Evolutionary conservation across 2,113 vertebrate genomes (phyloP), one percentile per base, ranked within the genome.

Genomic region (Scortum barcoo): DNA sequence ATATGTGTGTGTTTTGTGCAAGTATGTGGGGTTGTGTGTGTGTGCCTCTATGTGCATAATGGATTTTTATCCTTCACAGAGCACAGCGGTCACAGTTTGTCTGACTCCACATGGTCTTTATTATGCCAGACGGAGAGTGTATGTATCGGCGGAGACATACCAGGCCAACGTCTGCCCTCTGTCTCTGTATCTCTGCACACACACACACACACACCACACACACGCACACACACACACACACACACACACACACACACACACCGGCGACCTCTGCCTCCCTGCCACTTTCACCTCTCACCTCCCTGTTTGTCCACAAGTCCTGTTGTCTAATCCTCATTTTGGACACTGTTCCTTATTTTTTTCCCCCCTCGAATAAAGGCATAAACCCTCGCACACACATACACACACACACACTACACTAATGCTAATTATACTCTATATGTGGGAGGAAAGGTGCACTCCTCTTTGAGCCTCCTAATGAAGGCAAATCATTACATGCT

Each of bases 11-110:
- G 33, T 10, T 61, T 40, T 44, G 60, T 51, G 61, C 58, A 42
- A 40, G 68, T 60, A 20, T 57, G 2, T 24, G 38, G 40, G 28
- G 54, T 42, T 76, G 22, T 77, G 67, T 57, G 69, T 70, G 71
- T 26, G 20, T 58, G 70, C 7, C 30, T 61, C 42, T 68, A 30
- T 57, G 75, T 84, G 78, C 65, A 82, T 88, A 89, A 90, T 89
- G 81, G 77, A 83, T 89, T 91, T 85, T 85, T 87, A 72, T 88
- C 85, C 88, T 91, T 81, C 63, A 12, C 67, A 84, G 88, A 89
- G 89, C 88, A 86, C 89, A 87, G 83, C 65, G 70, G 75, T 84
- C 80, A 79, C 85, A 86, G 76, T 87, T 81, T 86, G 81, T 91
- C 78, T 84, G 72, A 81, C 74, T 89, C 83, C 87, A 88, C 84